Conservation (phyloP, 2,113 vertebrate genomes). For the Pygoscelis adeliae region DNA sequence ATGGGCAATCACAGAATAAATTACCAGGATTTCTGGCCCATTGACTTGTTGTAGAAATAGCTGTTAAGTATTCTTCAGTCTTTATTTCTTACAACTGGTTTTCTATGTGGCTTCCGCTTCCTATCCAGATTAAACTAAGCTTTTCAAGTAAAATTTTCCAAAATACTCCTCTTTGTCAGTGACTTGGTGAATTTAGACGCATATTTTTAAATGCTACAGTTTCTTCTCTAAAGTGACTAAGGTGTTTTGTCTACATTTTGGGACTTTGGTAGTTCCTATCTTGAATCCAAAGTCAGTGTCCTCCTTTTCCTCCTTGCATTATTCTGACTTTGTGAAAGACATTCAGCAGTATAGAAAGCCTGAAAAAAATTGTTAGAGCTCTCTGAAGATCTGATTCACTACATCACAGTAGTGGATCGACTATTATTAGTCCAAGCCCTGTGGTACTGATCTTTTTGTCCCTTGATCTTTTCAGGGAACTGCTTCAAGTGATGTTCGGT, state of each 20-base stretch:
- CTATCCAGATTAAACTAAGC: neutral
- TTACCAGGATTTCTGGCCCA: neutral
- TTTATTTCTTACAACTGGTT: neutral
- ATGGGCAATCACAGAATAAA: neutral
- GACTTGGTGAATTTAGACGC: neutral
- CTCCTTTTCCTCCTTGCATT: neutral
- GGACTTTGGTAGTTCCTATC: neutral
- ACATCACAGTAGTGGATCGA: neutral
- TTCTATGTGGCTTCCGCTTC: neutral
- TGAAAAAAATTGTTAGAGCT: neutral
- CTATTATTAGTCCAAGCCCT: constrained; percentile 11
- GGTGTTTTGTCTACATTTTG: neutral
- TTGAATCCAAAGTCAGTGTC: neutral
- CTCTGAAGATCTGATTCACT: neutral
- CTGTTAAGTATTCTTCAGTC: neutral
- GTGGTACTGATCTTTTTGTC: neutral
- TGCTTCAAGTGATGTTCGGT: neutral
- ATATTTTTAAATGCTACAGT: neutral
- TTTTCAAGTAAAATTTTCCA: neutral
- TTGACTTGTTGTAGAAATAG: neutral
- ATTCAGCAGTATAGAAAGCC: neutral
- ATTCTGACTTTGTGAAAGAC: neutral
- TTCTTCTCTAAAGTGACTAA: neutral
- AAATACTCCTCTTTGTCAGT: neutral
- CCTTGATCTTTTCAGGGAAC: neutral